phyloP scores from a whole-genome alignment of 2,113 vertebrate genomes.

The Chelonoidis abingdonii region DNA sequence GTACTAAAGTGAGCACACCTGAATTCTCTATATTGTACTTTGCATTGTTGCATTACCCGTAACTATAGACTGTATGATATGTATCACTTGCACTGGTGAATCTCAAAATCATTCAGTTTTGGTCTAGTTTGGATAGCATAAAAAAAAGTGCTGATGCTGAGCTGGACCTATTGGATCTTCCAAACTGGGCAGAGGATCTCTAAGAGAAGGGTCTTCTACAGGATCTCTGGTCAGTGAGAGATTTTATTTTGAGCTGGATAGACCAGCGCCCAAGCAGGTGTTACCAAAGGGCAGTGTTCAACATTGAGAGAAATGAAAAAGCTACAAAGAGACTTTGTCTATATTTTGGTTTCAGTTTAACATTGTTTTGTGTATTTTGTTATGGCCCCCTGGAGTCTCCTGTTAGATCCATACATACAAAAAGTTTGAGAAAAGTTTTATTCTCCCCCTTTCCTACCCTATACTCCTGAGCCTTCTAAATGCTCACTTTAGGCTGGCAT shows the following conservation, averaged over 20 bases:
- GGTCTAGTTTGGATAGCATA: conserved; percentile 7
- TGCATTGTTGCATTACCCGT: too few relatives aligned
- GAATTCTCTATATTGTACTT: neutral
- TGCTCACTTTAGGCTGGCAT: neutral
- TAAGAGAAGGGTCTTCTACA: neutral
- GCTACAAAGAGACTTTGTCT: neutral
- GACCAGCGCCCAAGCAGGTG: conserved; percentile 19
- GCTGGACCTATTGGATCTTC: neutral
- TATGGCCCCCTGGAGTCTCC: conserved; percentile 27
- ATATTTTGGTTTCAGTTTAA: neutral
- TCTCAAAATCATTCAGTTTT: conserved; percentile 17
- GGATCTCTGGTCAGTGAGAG: neutral
- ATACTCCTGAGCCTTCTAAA: neutral
- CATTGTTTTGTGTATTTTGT: neutral
- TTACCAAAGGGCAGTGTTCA: conserved; percentile 56
- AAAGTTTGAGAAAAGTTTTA: neutral
- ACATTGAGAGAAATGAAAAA: conserved; percentile 3
- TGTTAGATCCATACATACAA: conserved; percentile 21
- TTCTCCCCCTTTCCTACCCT: neutral
- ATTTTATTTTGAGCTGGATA: conserved; percentile 39
- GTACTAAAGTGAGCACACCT: conserved; percentile 16
- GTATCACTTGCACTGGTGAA: neutral
- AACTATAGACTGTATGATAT: too few relatives aligned
- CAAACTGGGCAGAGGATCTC: neutral
- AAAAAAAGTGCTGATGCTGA: conserved; percentile 11